These are phyloP conservation scores for Stenopsyche tienmushanensis DNA, from an alignment of 1,140 invertebrate species.

Conservation along the genomic window DNA sequence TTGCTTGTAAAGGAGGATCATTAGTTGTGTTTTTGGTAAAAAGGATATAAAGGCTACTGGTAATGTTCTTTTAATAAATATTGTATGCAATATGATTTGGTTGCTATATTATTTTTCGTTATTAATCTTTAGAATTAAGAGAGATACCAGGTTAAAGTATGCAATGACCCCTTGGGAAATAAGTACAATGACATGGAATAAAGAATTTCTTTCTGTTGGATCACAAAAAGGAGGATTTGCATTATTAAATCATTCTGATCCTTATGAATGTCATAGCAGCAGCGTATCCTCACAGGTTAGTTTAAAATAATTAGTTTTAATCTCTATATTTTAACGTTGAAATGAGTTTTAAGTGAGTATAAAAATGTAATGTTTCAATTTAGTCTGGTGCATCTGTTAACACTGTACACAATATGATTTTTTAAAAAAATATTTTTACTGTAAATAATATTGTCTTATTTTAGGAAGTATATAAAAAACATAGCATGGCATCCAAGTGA, in stretches of 20 bases:
- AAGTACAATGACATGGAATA: constrained; percentile 41
- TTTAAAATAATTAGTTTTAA: constrained; percentile 7
- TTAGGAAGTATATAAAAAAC: constrained; percentile 63
- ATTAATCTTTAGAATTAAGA: no score
- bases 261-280: constrained; percentile 40
- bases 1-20: constrained; percentile 54
- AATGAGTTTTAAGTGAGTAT: no score
- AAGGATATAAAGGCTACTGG: constrained; percentile 51
- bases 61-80: background rate
- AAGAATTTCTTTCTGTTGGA: constrained; percentile 45
- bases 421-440: no score
- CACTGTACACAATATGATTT: no score
- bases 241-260: constrained; percentile 36
- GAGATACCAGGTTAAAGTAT: constrained; percentile 42
- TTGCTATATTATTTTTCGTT: background rate
- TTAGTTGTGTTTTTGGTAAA: constrained; percentile 54
- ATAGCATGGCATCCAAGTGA: constrained; percentile 69
- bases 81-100: constrained; percentile 6
- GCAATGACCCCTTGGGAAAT: constrained; percentile 45
- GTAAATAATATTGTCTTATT: no score
- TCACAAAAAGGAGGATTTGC: constrained; percentile 44
- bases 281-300: constrained; percentile 44
- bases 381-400: no score
- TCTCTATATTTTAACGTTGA: no score
- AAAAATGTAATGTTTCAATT: no score